phyloP scores from a whole-genome alignment of 2,888 invertebrate genomes.

The Hirtodrosophila trivittata region DNA sequence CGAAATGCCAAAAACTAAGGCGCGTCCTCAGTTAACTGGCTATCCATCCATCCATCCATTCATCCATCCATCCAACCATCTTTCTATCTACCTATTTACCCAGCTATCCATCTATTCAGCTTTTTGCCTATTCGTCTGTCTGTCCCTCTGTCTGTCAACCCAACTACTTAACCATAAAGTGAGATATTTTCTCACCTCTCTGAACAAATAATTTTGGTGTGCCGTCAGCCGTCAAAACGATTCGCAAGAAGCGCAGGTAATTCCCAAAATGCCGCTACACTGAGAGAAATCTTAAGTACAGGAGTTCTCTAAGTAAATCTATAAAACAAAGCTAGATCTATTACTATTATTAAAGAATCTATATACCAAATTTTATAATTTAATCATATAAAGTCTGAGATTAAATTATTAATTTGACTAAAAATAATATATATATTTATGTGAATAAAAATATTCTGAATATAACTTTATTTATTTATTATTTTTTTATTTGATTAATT shows the following conservation, averaged over 20 bases:
- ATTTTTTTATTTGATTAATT: too few species aligned
- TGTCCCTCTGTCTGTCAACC: conserved; percentile 44
- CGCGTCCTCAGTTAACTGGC: conserved; percentile 45
- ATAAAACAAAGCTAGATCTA: too few species aligned
- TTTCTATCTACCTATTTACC: conserved; percentile 4
- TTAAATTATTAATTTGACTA: too few species aligned
- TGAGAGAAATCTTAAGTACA: conserved; percentile 35
- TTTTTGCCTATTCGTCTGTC: not conserved
- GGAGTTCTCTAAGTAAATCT: not conserved
- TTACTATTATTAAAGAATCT: too few species aligned
- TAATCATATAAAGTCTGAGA: too few species aligned
- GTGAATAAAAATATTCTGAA: too few species aligned
- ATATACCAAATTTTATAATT: too few species aligned
- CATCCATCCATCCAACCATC: conserved; percentile 17
- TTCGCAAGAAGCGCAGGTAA: conserved; percentile 76
- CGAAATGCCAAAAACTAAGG: conserved; percentile 57
- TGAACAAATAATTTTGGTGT: conserved; percentile 39
- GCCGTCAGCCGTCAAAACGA: conserved; percentile 50
- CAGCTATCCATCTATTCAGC: conserved; percentile 13
- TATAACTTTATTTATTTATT: too few species aligned
- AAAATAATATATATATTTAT: too few species aligned
- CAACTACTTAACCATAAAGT: conserved; percentile 73
- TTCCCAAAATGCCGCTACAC: conserved; percentile 65
- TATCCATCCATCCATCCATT: conserved; percentile 16
- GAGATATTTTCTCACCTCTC: conserved; percentile 74